phyloP scores from a whole-genome alignment of 2,797 vertebrate species.

The Leontocebus nigricollis region DNA sequence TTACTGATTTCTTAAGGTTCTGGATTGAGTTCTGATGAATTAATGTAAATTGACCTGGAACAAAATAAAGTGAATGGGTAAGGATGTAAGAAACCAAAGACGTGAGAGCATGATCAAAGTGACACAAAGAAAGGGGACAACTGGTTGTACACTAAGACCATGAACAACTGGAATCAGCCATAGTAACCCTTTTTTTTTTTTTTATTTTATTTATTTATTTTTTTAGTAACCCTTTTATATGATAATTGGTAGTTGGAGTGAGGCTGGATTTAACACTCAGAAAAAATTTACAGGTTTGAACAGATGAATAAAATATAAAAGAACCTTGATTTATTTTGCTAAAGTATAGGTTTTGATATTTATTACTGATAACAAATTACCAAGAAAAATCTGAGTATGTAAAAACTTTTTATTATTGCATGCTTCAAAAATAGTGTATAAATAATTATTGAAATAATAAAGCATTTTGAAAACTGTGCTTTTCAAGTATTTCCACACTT shows the following conservation, averaged over 20 bases:
- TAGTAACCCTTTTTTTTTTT: no score
- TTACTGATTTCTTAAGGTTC: slow-evolving; percentile 51
- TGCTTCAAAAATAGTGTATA: background rate
- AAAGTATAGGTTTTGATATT: background rate
- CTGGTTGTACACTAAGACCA: background rate
- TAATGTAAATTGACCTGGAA: background rate
- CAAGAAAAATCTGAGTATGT: background rate
- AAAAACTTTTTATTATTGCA: background rate
- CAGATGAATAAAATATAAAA: background rate
- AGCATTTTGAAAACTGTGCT: background rate
- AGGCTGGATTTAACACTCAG: background rate
- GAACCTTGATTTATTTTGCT: background rate
- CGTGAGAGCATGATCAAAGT: background rate
- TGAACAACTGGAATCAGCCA: background rate
- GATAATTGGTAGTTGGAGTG: background rate
- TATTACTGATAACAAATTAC: background rate
- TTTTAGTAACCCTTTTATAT: no score
- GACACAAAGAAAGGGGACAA: background rate
- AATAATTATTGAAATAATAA: background rate
- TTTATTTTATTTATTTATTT: no score
- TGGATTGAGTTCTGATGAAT: background rate
- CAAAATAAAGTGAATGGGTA: background rate
- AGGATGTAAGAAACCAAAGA: background rate
- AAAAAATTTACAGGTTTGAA: background rate
- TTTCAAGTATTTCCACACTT: background rate